phyloP scores from a whole-genome alignment of 2,797 vertebrate species.

The Tamandua tetradactyla region DNA sequence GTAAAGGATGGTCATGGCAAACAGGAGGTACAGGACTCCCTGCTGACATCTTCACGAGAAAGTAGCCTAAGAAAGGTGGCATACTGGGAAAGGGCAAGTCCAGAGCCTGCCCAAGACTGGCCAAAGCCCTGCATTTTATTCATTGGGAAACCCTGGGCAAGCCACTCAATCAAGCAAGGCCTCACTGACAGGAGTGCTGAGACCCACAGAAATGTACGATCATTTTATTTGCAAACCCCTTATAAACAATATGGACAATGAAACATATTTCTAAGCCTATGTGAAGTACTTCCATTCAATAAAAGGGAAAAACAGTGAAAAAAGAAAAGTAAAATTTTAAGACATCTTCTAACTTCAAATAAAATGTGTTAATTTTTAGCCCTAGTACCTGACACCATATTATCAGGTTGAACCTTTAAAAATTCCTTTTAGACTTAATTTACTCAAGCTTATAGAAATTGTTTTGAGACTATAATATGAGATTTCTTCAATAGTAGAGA shows the following conservation, averaged over 20 bases:
- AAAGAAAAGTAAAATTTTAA: background rate
- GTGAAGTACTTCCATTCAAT: background rate
- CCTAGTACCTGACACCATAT: background rate
- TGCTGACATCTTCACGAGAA: background rate
- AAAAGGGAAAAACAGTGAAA: background rate
- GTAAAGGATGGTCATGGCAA: background rate
- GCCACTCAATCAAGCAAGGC: background rate
- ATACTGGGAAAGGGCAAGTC: background rate
- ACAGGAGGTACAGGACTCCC: background rate
- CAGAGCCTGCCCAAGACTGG: background rate
- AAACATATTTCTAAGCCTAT: background rate
- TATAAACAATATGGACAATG: background rate
- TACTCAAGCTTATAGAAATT: background rate
- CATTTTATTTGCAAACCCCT: background rate
- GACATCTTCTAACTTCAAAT: background rate
- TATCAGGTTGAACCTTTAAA: background rate
- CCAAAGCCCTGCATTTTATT: background rate
- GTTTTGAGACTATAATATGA: background rate
- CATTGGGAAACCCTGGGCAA: background rate
- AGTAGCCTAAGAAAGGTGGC: background rate
- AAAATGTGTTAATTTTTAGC: background rate
- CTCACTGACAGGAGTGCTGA: background rate
- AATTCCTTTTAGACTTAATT: background rate
- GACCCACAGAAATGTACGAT: background rate
- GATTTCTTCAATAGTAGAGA: background rate